phyloP scores from a whole-genome alignment of 2,888 invertebrate species.

The Hirudinaria manillensis region DNA sequence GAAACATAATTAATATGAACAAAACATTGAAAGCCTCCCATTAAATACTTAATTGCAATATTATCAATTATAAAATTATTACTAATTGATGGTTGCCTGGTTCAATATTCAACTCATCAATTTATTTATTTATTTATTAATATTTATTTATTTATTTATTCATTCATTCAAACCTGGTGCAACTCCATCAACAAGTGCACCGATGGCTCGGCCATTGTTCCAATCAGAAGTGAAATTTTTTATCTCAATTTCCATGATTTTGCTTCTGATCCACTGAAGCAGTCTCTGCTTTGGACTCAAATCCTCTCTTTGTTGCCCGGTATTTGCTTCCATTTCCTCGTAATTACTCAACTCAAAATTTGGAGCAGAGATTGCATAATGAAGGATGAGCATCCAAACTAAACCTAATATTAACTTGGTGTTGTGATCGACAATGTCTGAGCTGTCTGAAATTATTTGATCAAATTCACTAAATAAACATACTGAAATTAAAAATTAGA shows the following conservation, averaged over 20 bases:
- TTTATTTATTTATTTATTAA: neutral
- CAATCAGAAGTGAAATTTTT: conserved; percentile 82
- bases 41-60: too few species aligned
- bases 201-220: conserved; percentile 82
- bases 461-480: neutral
- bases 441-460: conserved; percentile 64
- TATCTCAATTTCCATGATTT: conserved; percentile 76
- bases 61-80: neutral
- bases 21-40: too few species aligned
- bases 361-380: conserved; percentile 85
- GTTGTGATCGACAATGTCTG: conserved; percentile 82
- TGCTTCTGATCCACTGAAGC: conserved; percentile 71
- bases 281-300: conserved; percentile 60
- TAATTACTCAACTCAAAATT: conserved; percentile 73
- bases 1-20: too few species aligned
- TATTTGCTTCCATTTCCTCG: neutral
- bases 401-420: conserved; percentile 81
- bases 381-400: conserved; percentile 86
- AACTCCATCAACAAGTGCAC: conserved; percentile 79
- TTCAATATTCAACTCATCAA: neutral
- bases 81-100: too few species aligned
- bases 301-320: conserved; percentile 45
- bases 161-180: conserved; percentile 64
- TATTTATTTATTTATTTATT: too few species aligned
- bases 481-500: neutral